Conservation (phyloP, 2,113 vertebrate species). For the Paratilapia polleni region DNA sequence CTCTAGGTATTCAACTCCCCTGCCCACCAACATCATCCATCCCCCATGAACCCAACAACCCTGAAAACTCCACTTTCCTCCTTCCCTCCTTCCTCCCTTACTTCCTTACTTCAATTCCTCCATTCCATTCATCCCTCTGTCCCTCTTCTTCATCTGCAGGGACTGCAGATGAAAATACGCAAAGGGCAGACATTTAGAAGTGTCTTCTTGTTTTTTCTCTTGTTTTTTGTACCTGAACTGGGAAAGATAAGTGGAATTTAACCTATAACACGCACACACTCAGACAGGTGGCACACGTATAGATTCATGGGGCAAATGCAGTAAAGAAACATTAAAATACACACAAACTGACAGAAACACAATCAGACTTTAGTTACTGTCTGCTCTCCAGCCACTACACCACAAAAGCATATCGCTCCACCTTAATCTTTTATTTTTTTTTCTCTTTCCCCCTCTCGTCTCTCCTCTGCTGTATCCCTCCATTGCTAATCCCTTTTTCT, state of each 20-base stretch:
- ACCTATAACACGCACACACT: constrained; percentile 9
- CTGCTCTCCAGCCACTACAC: constrained; percentile 49
- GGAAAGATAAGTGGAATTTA: constrained; percentile 58
- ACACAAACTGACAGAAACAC: constrained; percentile 7
- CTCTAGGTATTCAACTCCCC: constrained; percentile 70
- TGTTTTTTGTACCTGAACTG: constrained; percentile 18
- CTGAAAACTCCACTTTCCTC: constrained; percentile 63
- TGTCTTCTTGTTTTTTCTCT: constrained; percentile 10
- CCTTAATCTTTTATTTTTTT: constrained; percentile 45
- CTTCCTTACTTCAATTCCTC: constrained; percentile 5
- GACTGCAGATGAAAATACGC: constrained; percentile 31
- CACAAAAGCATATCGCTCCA: constrained; percentile 52
- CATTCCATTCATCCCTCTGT: constrained; percentile 16
- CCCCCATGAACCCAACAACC: constrained; percentile 72
- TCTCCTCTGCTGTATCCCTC: constrained; percentile 26
- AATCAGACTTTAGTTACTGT: constrained; percentile 2
- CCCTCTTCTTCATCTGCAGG: constrained; percentile 11
- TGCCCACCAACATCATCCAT: constrained; percentile 10
- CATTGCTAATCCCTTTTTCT: constrained; percentile 57
- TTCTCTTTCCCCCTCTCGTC: constrained; percentile 23
- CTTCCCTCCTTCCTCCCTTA: constrained; percentile 74
- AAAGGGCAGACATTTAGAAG: constrained; percentile 54
- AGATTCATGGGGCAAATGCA: not conserved
- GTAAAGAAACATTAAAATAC: not conserved
- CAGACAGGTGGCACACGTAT: constrained; percentile 3